phyloP scores from a whole-genome alignment of 2,797 vertebrate species.

The Nyctalus aviator region DNA sequence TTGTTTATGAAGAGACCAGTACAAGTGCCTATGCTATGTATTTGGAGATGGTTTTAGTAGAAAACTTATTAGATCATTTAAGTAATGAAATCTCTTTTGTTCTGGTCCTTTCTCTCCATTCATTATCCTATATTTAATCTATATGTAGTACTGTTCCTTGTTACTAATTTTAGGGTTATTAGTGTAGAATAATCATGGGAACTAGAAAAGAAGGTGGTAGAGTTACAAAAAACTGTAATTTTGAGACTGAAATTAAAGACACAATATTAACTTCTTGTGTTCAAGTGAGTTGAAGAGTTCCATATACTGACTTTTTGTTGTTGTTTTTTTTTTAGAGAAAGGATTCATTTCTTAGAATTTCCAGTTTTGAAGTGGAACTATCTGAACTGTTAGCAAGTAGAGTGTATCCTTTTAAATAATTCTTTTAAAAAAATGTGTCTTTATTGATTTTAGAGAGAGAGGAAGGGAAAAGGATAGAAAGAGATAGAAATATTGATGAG shows the following conservation, averaged over 20 bases:
- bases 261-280: not conserved
- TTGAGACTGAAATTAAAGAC: constrained; percentile 23
- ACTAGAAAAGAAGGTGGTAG: not conserved
- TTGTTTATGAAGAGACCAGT: not conserved
- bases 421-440: not conserved
- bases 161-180: not conserved
- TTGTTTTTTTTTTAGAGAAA: constrained; percentile 14
- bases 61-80: not conserved
- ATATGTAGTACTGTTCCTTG: not conserved
- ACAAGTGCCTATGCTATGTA: not conserved
- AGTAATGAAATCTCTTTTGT: not conserved
- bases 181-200: not conserved
- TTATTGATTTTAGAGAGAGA: too few species aligned
- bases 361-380: constrained; percentile 38
- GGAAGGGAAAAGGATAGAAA: too few species aligned
- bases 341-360: not conserved
- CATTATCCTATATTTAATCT: not conserved
- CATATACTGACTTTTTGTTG: not conserved
- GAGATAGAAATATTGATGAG: too few species aligned
- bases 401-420: constrained; percentile 12
- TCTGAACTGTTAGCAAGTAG: constrained; percentile 5
- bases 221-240: not conserved
- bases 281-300: not conserved
- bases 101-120: not conserved
- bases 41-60: not conserved